phyloP scores from a whole-genome alignment of 2,888 invertebrate genomes.

The Eustalomyia histrio region DNA sequence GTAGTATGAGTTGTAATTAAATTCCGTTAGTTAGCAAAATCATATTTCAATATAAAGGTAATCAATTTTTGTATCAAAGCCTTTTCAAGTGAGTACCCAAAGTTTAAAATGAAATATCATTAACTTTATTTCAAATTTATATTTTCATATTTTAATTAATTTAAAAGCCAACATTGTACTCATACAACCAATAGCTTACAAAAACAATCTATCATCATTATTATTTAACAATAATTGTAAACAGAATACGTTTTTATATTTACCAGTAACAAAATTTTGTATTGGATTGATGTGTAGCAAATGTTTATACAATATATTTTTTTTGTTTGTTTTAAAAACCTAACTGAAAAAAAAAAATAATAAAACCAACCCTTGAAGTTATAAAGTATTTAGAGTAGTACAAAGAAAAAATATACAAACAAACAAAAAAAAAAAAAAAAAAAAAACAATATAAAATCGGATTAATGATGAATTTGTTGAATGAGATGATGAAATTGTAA shows the following conservation, averaged over 20 bases:
- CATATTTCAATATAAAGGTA: not conserved
- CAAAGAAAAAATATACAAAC: not conserved
- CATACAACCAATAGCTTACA: not conserved
- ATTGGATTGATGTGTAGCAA: not conserved
- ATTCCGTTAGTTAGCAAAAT: not conserved
- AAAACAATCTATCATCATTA: slow-evolving; percentile 22
- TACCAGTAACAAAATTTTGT: not conserved
- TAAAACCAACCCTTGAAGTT: slow-evolving; percentile 1
- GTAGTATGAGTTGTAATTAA: not conserved
- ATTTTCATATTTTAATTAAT: slow-evolving; percentile 46
- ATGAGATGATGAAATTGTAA: not conserved
- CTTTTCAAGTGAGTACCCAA: not conserved
- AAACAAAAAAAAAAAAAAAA: not conserved
- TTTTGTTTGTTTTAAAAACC: not conserved
- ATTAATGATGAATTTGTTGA: not conserved
- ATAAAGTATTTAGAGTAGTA: not conserved
- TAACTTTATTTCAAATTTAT: not conserved
- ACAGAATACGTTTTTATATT: not conserved
- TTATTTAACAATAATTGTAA: slow-evolving; percentile 28
- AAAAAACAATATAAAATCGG: not conserved
- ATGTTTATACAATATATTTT: not conserved
- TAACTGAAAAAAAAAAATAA: not conserved
- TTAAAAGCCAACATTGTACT: slow-evolving; percentile 31
- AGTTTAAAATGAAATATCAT: not conserved
- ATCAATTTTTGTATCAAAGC: not conserved